Percentiles rank a stretch among this genome's conserved stretches.
These are phyloP conservation scores for Drosophila mayaguana DNA, from an alignment of 2,888 invertebrate genomes.

Conservation along the genomic window DNA sequence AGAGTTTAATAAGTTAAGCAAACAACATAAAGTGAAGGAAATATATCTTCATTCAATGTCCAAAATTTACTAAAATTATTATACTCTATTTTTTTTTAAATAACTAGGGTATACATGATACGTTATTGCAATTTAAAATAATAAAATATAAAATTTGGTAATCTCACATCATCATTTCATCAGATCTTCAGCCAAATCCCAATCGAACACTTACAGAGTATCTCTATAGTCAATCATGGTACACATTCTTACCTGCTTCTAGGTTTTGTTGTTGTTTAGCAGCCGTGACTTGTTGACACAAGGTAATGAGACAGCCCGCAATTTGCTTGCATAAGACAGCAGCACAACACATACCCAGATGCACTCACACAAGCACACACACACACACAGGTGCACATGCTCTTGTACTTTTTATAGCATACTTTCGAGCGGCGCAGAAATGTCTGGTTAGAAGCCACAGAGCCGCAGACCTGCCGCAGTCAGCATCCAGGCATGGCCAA, in stretches of 20 bases:
- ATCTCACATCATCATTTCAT: neutral
- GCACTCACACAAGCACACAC: slow-evolving; percentile 17
- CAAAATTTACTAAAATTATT: too few species aligned
- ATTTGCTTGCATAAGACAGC: slow-evolving; percentile 72
- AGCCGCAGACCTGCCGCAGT: slow-evolving; percentile 47
- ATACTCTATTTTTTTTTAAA: neutral
- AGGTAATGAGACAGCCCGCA: slow-evolving; percentile 73
- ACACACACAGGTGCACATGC: slow-evolving; percentile 15
- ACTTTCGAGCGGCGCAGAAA: slow-evolving; percentile 55
- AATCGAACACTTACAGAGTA: neutral
- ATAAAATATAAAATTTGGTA: neutral
- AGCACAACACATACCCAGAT: too few species aligned
- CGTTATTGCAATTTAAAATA: too few species aligned
- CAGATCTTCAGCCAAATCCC: neutral
- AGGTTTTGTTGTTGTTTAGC: slow-evolving; percentile 58
- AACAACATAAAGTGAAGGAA: neutral
- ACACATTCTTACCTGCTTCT: slow-evolving; percentile 12
- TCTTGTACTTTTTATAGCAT: slow-evolving; percentile 72
- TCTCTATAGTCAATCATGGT: neutral
- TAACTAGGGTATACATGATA: neutral
- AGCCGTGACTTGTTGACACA: slow-evolving; percentile 75
- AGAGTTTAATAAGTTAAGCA: rapidly evolving
- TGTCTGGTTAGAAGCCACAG: slow-evolving; percentile 11
- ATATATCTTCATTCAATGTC: too few species aligned
- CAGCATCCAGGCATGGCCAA: slow-evolving; percentile 62